phyloP scores from a whole-genome alignment of 1,140 invertebrate genomes.

The Sweltsa coloradensis region DNA sequence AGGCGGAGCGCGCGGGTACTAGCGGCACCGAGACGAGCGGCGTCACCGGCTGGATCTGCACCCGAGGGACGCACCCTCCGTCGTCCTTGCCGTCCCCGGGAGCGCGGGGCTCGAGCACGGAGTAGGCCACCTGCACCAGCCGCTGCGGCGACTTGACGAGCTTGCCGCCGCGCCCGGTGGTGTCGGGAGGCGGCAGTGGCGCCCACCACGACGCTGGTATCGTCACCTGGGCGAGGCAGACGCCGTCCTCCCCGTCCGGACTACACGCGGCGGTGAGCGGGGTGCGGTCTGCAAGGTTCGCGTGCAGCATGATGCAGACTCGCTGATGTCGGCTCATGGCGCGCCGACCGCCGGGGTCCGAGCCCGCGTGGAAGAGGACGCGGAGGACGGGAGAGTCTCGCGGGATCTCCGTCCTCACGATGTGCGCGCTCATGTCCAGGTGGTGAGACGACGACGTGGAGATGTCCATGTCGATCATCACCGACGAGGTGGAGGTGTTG shows the following conservation, averaged over 20 bases:
- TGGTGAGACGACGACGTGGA: constrained; percentile 58
- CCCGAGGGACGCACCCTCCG: constrained; percentile 44
- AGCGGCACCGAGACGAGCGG: constrained; percentile 57
- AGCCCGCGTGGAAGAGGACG: constrained; percentile 80
- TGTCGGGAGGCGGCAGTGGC: constrained; percentile 39
- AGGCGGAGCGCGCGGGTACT: constrained; percentile 59
- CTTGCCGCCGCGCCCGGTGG: constrained; percentile 17
- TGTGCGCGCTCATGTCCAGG: constrained; percentile 77
- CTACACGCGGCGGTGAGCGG: constrained; percentile 69
- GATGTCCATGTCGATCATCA: constrained; percentile 38
- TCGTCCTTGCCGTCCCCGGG: constrained; percentile 25
- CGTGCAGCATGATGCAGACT: constrained; percentile 64
- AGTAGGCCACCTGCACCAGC: constrained; percentile 66
- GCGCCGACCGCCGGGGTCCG: constrained; percentile 49
- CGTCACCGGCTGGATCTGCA: constrained; percentile 65
- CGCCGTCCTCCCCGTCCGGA: constrained; percentile 77
- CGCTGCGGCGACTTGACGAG: constrained; percentile 50
- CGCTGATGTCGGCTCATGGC: constrained; percentile 37
- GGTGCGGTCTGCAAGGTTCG: constrained; percentile 37
- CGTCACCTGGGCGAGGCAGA: constrained; percentile 70
- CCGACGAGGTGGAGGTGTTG: constrained; percentile 8
- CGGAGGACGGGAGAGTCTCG: constrained; percentile 75
- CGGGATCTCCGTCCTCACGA: constrained; percentile 71
- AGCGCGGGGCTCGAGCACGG: constrained; percentile 57
- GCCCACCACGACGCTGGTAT: constrained; percentile 85